Base-by-base conservation (phyloP, 2,797 vertebrate genomes). In the Pampus argenteus region DNA sequence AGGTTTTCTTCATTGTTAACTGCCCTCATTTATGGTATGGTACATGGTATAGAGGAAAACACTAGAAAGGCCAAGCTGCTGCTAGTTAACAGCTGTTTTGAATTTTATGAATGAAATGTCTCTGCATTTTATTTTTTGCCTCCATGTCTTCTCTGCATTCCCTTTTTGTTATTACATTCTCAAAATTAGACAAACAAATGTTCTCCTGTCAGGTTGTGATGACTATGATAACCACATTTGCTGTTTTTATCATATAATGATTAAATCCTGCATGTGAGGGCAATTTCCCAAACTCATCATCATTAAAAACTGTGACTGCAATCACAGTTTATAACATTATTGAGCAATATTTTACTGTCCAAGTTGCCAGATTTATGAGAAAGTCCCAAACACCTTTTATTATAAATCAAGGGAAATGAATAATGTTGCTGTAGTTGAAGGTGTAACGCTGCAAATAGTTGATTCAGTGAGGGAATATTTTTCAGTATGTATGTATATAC, bases 401-500 rank as follows among this genome's bases (percentile, higher is more conserved):
- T 17, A 44, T 18, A 9, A 44, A 18, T 44, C 17, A 18, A 42
- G 40, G 40, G 15, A 40, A 42, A 18, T 17, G 10, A 18, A 17
- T 42, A 42, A 17, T 6, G 17, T 42, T 42, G 40, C 40, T 44
- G 40, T 44, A 18, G 40, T 44, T 44, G 17, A 2, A 44, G 40
- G 7, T 44, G 17, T 44, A 44, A 44, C 7, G 34, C 44, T 38
- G 23, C 25, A 59, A 60, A 52, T 40, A 5, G 5, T 1, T 54
- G 8, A 52, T 44, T 40, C 1, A 64, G 5, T 38, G 40, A 77
- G 51, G 60, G 66, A 83, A 79, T 18, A 18, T 67, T 52, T 52
- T 71, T 71, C 2, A 51, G 8, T 57, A 31, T 83, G 36, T 48
- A 31, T 69, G 38, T 59, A 73, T 15, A 81, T 58, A 66, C 54